phyloP scores from a whole-genome alignment of 2,888 invertebrate species.

The Hypsopygia costalis region DNA sequence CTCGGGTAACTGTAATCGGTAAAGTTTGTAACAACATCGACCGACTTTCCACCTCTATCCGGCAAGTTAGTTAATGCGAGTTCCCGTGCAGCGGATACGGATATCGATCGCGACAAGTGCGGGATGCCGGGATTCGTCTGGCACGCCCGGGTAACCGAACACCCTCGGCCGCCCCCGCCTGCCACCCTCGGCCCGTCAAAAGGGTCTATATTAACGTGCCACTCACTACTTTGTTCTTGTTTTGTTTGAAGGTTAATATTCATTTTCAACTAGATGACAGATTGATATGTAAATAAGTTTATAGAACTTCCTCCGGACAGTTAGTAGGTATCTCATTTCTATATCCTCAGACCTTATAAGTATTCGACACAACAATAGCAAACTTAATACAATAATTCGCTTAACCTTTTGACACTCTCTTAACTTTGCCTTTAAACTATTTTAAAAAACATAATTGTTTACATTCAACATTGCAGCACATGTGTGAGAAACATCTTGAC shows the following conservation, averaged over 20 bases:
- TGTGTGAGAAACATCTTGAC: not conserved
- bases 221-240: conserved; percentile 73
- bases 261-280: conserved; percentile 55
- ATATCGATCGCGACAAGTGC: conserved; percentile 74
- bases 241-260: conserved; percentile 78
- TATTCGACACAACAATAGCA: too few relatives aligned
- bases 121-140: conserved; percentile 74
- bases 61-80: conserved; percentile 70
- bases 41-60: conserved; percentile 69
- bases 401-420: too few relatives aligned
- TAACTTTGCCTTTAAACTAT: too few relatives aligned
- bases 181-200: conserved; percentile 36
- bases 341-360: too few relatives aligned
- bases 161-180: conserved; percentile 36
- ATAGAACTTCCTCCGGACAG: not conserved
- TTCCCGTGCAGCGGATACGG: conserved; percentile 66
- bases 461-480: not conserved
- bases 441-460: not conserved
- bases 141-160: conserved; percentile 54
- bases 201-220: conserved; percentile 62
- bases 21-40: conserved; percentile 74
- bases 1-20: conserved; percentile 62
- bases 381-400: too few relatives aligned
- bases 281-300: conserved; percentile 19
- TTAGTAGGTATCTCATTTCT: too few relatives aligned